Conservation (phyloP, 2,888 invertebrate species). For the Pycnomerus fuliginosus region DNA sequence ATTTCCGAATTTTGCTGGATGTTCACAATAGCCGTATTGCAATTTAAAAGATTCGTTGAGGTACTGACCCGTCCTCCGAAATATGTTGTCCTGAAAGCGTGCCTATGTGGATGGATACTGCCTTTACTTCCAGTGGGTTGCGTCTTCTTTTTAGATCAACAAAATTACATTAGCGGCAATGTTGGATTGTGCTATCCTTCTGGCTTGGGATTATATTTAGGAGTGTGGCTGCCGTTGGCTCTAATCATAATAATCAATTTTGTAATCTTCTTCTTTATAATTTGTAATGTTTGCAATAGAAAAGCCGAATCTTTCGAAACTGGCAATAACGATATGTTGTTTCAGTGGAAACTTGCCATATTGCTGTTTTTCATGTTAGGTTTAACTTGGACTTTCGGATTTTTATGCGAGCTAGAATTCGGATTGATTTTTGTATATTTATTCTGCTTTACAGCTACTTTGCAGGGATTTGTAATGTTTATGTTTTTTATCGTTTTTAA, state of each 20-base stretch:
- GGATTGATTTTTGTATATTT: constrained; percentile 49
- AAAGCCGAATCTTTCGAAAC: constrained; percentile 37
- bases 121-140: constrained; percentile 58
- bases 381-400: constrained; percentile 61
- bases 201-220: constrained; percentile 57
- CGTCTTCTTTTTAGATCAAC: constrained; percentile 54
- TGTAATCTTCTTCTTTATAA: constrained; percentile 59
- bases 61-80: constrained; percentile 61
- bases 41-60: constrained; percentile 65
- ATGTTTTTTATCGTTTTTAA: constrained; percentile 62
- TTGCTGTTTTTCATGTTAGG: constrained; percentile 62
- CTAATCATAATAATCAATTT: constrained; percentile 59
- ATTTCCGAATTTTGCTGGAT: constrained; percentile 72
- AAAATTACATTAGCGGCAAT: constrained; percentile 48
- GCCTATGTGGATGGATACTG: constrained; percentile 64
- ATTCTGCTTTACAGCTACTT: constrained; percentile 57
- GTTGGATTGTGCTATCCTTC: constrained; percentile 58
- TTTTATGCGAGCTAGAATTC: constrained; percentile 51
- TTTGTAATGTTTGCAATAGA: constrained; percentile 55
- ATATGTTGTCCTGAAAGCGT: constrained; percentile 57
- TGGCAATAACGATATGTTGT: constrained; percentile 36
- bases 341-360: constrained; percentile 47
- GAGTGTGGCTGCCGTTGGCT: constrained; percentile 59
- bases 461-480: constrained; percentile 62
- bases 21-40: constrained; percentile 67